Percentiles rank a stretch among this genome's conserved stretches.
Evolutionary conservation across 2,888 invertebrate species (phyloP).

Genomic region (Watsonalla binaria): DNA sequence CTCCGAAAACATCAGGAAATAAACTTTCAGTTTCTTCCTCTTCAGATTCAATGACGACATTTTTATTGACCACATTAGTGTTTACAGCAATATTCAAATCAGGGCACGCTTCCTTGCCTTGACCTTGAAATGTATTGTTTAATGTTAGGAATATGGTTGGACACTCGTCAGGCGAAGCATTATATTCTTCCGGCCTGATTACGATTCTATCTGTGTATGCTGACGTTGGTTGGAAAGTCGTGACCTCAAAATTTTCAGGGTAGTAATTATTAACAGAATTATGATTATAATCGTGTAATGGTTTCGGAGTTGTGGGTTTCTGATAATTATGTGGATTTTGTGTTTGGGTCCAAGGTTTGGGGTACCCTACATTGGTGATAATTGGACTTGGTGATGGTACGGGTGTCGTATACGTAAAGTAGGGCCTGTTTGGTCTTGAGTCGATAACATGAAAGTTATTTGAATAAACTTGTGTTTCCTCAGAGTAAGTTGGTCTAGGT

Average conservation of each 20-base stretch:
- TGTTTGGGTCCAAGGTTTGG: constrained; percentile 46
- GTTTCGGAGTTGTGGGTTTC: constrained; percentile 49
- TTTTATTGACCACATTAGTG: constrained; percentile 82
- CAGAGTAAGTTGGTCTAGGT: constrained; percentile 43
- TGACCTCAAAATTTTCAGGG: constrained; percentile 54
- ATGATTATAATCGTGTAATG: constrained; percentile 49
- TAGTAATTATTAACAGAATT: constrained; percentile 44
- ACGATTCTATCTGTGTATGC: constrained; percentile 67
- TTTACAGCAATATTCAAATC: constrained; percentile 85
- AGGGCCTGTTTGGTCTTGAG: constrained; percentile 35
- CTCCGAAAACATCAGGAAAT: constrained; percentile 53
- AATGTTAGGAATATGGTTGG: constrained; percentile 78
- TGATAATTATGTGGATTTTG: constrained; percentile 22
- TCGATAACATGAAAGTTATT: constrained; percentile 52
- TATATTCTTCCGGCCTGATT: constrained; percentile 70
- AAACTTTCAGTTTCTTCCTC: constrained; percentile 52
- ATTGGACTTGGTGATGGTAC: constrained; percentile 41
- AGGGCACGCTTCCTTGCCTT: constrained; percentile 82
- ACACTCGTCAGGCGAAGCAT: constrained; percentile 65
- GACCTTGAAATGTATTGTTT: constrained; percentile 73
- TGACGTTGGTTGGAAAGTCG: constrained; percentile 59
- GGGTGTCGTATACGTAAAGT: constrained; percentile 51
- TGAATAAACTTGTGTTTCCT: constrained; percentile 48
- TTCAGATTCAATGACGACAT: constrained; percentile 67
- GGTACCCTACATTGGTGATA: constrained; percentile 68